These are phyloP conservation scores for Ophiodon elongatus DNA, from an alignment of 2,113 vertebrate species.

Conservation along the genomic window DNA sequence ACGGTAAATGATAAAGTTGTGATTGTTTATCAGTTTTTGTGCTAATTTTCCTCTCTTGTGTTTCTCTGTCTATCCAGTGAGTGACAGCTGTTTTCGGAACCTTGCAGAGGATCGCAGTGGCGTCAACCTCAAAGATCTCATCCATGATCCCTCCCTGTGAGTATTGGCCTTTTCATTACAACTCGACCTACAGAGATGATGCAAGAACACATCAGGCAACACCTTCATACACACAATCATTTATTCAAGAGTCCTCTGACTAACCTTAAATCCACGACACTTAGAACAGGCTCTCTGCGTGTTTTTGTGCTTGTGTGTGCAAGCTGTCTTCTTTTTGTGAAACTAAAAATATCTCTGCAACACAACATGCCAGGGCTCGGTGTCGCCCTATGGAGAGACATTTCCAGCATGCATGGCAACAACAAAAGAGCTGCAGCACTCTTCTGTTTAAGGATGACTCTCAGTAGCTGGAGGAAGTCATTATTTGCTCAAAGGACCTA, in stretches of 20 bases:
- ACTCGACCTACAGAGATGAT: background rate
- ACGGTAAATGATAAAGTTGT: background rate
- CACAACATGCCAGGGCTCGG: slow-evolving; percentile 60
- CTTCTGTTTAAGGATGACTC: slow-evolving; percentile 46
- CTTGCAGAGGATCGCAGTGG: slow-evolving; percentile 99
- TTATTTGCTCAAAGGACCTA: slow-evolving; percentile 54
- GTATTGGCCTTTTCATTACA: slow-evolving; percentile 71
- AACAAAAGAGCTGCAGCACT: slow-evolving; percentile 61
- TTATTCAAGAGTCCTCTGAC: slow-evolving; percentile 22
- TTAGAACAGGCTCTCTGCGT: slow-evolving; percentile 5
- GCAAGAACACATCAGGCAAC: background rate
- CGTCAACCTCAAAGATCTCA: slow-evolving; percentile 99
- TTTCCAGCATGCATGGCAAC: slow-evolving; percentile 67
- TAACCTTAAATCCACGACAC: background rate
- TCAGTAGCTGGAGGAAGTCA: slow-evolving; percentile 38
- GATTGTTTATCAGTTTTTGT: background rate
- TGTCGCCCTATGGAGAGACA: slow-evolving; percentile 65
- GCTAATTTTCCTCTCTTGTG: slow-evolving; percentile 19
- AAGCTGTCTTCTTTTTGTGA: slow-evolving; percentile 34
- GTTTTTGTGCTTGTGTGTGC: background rate
- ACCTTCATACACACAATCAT: background rate
- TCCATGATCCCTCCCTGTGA: slow-evolving; percentile 99
- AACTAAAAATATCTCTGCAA: slow-evolving; percentile 68
- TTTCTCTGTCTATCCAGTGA: slow-evolving; percentile 86
- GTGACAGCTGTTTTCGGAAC: slow-evolving; percentile 99